These are phyloP conservation scores for Cossypha heuglini DNA, from an alignment of 2,797 vertebrate species.

Conservation along the genomic window DNA sequence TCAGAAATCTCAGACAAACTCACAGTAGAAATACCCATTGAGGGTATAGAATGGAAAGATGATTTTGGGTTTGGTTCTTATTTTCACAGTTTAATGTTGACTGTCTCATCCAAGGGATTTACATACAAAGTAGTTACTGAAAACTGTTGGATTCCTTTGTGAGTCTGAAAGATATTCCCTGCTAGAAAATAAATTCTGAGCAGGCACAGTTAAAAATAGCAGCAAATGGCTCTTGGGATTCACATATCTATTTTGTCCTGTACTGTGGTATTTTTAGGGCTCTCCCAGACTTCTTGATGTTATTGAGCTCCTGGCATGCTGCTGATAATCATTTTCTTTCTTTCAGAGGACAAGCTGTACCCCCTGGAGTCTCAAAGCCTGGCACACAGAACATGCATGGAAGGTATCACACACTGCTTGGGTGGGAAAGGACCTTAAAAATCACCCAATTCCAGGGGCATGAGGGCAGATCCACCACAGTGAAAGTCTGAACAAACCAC, in stretches of 20 bases:
- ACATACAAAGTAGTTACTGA: background rate
- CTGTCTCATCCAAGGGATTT: background rate
- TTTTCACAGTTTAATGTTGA: background rate
- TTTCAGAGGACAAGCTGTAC: slow-evolving; percentile 81
- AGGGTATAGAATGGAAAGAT: background rate
- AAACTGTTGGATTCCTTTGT: background rate
- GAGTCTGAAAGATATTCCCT: background rate
- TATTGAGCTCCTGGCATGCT: background rate
- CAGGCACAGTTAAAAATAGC: background rate
- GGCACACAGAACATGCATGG: slow-evolving; percentile 80
- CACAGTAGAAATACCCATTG: background rate
- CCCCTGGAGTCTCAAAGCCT: slow-evolving; percentile 88
- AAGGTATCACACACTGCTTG: slow-evolving; percentile 73
- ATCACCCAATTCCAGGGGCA: background rate
- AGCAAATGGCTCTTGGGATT: background rate
- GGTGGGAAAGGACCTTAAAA: background rate
- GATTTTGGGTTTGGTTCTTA: background rate
- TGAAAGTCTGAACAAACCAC: background rate
- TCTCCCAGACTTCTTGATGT: background rate
- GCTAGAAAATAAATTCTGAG: background rate
- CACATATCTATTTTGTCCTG: background rate
- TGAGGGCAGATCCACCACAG: background rate
- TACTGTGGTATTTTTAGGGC: background rate
- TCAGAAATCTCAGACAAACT: background rate
- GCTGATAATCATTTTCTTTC: background rate